Conservation (phyloP, 2,113 vertebrate genomes). For the Axis porcinus region DNA sequence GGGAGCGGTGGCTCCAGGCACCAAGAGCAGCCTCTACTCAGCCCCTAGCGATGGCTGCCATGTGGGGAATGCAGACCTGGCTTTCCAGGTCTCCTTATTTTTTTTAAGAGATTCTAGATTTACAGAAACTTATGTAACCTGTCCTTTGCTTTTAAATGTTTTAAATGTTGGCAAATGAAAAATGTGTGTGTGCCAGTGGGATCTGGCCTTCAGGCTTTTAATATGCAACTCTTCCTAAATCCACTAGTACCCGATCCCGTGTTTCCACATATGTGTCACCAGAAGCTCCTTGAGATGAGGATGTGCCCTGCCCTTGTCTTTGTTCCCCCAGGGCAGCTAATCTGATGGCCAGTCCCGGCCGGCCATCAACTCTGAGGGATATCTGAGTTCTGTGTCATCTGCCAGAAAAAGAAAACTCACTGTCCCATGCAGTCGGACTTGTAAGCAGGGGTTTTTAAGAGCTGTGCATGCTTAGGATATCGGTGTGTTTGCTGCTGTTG, state of each 20-base stretch:
- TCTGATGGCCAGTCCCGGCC: too few relatives aligned
- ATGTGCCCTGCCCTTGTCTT: neutral
- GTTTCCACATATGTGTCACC: neutral
- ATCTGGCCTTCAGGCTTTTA: neutral
- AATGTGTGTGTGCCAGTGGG: neutral
- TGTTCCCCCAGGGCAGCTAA: fast-evolving
- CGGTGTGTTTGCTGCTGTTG: neutral
- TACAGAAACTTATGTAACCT: neutral
- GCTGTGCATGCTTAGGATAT: neutral
- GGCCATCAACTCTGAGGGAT: neutral
- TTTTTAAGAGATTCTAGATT: neutral
- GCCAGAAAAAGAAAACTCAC: neutral
- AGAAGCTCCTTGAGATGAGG: neutral
- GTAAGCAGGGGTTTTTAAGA: neutral
- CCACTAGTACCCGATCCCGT: fast-evolving
- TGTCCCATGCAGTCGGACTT: neutral
- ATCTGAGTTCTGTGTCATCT: neutral
- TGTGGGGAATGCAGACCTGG: neutral
- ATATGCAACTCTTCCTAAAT: neutral
- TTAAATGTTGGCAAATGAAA: neutral
- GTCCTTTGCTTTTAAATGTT: neutral
- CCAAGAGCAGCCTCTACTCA: fast-evolving
- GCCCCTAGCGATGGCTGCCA: neutral
- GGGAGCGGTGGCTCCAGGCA: neutral
- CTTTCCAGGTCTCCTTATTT: neutral